Conservation (phyloP, 2,797 vertebrate species). For the Bradypodion pumilum region DNA sequence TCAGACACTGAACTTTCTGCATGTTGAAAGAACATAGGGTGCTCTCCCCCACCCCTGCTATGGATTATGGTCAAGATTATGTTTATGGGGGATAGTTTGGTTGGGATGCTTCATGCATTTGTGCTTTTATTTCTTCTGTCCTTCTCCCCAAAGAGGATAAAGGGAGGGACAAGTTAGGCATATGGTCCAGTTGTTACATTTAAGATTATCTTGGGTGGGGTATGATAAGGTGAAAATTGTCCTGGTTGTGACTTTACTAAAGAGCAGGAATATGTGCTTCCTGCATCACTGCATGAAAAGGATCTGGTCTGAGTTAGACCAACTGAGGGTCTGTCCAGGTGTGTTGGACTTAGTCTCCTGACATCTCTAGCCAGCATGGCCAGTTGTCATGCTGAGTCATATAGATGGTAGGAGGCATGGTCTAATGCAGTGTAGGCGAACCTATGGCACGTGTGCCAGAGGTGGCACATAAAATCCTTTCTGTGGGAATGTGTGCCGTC, state of each 20-base stretch:
- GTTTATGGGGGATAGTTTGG: too few species aligned
- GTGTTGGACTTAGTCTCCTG: not conserved
- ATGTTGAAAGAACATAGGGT: not conserved
- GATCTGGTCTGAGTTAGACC: not conserved
- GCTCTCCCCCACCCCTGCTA: not conserved
- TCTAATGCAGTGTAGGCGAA: too few species aligned
- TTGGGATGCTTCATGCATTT: not conserved
- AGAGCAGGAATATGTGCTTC: not conserved
- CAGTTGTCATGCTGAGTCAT: not conserved
- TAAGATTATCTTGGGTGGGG: too few species aligned
- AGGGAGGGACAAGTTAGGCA: too few species aligned
- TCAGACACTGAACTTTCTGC: not conserved
- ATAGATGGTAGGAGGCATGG: not conserved
- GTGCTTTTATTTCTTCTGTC: not conserved
- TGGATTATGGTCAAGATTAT: too few species aligned
- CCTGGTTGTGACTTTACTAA: not conserved
- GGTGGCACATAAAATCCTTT: too few species aligned
- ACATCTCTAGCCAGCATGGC: not conserved
- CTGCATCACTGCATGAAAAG: not conserved
- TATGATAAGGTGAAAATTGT: not conserved
- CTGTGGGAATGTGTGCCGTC: too few species aligned
- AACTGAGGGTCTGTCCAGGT: not conserved
- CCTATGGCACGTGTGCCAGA: too few species aligned
- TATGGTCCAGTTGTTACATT: not conserved
- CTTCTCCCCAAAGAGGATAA: not conserved